Base-by-base conservation (phyloP, 2,797 vertebrate species). In the Fistularia tabacaria region DNA sequence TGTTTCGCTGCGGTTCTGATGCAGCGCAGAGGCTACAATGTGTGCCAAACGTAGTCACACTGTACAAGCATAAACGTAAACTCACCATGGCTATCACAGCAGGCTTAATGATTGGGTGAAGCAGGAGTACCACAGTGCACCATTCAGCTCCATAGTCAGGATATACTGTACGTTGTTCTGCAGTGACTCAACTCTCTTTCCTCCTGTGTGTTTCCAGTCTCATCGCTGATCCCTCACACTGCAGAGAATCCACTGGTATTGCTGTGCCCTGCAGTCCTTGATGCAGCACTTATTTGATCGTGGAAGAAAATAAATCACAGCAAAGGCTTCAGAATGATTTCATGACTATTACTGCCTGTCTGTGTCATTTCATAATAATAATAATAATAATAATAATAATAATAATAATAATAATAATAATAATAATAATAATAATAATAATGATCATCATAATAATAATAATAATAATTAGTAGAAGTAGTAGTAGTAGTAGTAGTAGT, bases 31-130 rank as follows among this genome's bases (percentile, higher is more conserved):
- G 51, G 60, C 66, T 60, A 76, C 80, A 72, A 15, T 7, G 38
- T 36, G 51, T 14, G 12, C 41, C 38, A 59, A 67, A 49, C 58
- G 57, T 44, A 73, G 41, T 47, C 36, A 46, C 46, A 46, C 15
- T 36, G 68, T 67, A 49, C 44, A 54, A 79, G 78, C 67, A 73
- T 69, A 78, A 61, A 80, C 66, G 73, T 52, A 61, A 75, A 91
- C 91, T 92, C 83, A 92, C 90, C 89, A 88, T 84, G 65, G 64
- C 84, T 64, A 61, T 60, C 58, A 67, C 62, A 69, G 44, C 69
- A 66, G 69, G 69, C 68, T 64, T 69, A 66, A 55, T 80, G 70
- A 57, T 54, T 54, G 67, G 63, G 66, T 72, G 75, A 50, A 74
- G 77, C 64, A 63, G 81, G 65, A 54, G 74, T 71, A 79, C 66